Percentiles rank a stretch among this genome's conserved stretches.
phyloP scores from a whole-genome alignment of 2,113 vertebrate genomes.

The Morone saxatilis region DNA sequence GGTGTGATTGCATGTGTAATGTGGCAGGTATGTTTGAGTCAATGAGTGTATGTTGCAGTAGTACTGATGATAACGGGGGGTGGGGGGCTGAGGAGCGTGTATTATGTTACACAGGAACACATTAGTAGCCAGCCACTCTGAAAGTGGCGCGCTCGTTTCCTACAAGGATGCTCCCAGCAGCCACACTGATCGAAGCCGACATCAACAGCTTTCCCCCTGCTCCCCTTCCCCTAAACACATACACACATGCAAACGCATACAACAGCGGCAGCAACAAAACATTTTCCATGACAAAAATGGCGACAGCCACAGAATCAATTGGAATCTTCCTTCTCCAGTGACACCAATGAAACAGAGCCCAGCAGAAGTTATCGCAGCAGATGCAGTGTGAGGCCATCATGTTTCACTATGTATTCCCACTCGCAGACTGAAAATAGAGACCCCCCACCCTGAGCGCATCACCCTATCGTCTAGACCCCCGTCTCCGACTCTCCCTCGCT shows the following conservation, averaged over 20 bases:
- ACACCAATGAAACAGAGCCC: constrained; percentile 27
- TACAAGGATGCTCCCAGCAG: constrained; percentile 66
- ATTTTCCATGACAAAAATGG: constrained; percentile 41
- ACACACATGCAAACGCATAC: constrained; percentile 9
- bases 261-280: constrained; percentile 12
- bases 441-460: constrained; percentile 32
- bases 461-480: constrained; percentile 30
- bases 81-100: constrained; percentile 24
- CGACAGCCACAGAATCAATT: constrained; percentile 49
- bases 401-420: constrained; percentile 44
- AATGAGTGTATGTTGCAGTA: neutral
- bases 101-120: constrained; percentile 72
- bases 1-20: constrained; percentile 22
- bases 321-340: constrained; percentile 41
- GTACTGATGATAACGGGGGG: constrained; percentile 7
- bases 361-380: constrained; percentile 31
- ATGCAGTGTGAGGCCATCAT: constrained; percentile 28
- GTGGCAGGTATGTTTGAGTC: neutral
- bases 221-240: constrained; percentile 2
- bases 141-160: constrained; percentile 55
- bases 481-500: constrained; percentile 8
- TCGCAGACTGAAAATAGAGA: constrained; percentile 47
- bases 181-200: constrained; percentile 60
- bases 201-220: constrained; percentile 48
- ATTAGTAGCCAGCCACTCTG: constrained; percentile 70